phyloP scores from a whole-genome alignment of 2,797 vertebrate species.

The Leptoclinus maculatus region DNA sequence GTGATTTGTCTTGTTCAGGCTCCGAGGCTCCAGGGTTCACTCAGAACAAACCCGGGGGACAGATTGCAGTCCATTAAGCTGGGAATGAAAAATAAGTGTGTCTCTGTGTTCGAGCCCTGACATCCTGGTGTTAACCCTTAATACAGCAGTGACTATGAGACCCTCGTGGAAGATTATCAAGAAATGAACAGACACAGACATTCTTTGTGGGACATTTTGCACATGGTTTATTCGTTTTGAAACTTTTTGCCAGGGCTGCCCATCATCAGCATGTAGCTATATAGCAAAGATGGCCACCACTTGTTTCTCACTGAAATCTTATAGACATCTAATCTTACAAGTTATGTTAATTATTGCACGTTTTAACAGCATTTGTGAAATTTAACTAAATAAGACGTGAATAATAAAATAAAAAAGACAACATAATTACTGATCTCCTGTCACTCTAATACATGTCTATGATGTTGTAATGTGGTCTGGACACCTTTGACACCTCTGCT shows the following conservation, averaged over 20 bases:
- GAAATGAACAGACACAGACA: background rate
- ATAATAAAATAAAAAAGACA: background rate
- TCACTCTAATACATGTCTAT: background rate
- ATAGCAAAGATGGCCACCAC: background rate
- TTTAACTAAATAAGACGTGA: background rate
- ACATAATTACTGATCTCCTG: background rate
- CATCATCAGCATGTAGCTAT: background rate
- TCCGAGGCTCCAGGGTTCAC: constrained; percentile 18
- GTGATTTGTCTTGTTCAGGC: constrained; percentile 11
- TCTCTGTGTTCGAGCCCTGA: constrained; percentile 1
- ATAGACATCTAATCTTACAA: background rate
- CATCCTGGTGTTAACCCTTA: background rate
- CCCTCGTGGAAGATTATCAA: too few species aligned
- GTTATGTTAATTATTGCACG: background rate
- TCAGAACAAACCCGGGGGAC: constrained; percentile 5
- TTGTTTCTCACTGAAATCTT: background rate
- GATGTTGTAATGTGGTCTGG: background rate
- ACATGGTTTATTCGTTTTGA: background rate
- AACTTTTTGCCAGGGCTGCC: background rate
- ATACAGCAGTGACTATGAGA: background rate
- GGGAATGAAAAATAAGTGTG: constrained; percentile 8
- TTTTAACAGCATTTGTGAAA: background rate
- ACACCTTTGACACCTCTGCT: background rate
- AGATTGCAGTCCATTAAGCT: constrained; percentile 14
- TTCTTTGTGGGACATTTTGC: background rate